Conservation (phyloP, 1,140 invertebrate genomes). For the Aphaenogaster floridana region DNA sequence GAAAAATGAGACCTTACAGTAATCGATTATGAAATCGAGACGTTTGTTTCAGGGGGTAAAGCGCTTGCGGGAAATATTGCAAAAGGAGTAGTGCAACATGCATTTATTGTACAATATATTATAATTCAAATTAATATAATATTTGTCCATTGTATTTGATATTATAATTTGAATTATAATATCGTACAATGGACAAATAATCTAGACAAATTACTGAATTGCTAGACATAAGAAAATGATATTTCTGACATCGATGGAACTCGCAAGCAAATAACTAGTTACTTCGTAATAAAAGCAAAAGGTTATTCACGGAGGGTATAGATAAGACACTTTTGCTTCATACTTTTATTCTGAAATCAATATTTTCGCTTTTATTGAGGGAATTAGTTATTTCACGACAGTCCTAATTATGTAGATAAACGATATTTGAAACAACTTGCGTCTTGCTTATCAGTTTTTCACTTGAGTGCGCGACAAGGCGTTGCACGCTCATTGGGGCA, state of each 20-base stretch:
- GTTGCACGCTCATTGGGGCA: not conserved
- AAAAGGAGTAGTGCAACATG: not conserved
- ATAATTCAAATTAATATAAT: not conserved
- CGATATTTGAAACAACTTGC: conserved; percentile 1
- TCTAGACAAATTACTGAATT: not conserved
- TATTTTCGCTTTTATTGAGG: not conserved
- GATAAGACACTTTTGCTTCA: not conserved
- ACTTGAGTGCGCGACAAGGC: not conserved
- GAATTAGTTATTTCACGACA: not conserved
- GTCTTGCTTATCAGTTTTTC: not conserved
- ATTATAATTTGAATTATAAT: too few relatives aligned
- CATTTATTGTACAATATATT: not conserved
- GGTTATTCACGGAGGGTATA: not conserved
- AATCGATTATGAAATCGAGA: not conserved
- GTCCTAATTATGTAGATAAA: not conserved
- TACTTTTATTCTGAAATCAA: not conserved
- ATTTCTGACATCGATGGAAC: not conserved
- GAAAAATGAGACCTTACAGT: conserved; percentile 3
- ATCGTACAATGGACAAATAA: too few relatives aligned
- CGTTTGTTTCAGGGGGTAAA: not conserved
- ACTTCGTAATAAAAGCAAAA: not conserved
- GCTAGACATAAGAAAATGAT: not conserved
- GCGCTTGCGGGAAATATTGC: not conserved
- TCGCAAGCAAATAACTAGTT: not conserved
- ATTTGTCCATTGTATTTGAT: too few relatives aligned